Evolutionary conservation across 2,888 invertebrate genomes (phyloP).

Genomic region (Chaetogeoica ovagalla): DNA sequence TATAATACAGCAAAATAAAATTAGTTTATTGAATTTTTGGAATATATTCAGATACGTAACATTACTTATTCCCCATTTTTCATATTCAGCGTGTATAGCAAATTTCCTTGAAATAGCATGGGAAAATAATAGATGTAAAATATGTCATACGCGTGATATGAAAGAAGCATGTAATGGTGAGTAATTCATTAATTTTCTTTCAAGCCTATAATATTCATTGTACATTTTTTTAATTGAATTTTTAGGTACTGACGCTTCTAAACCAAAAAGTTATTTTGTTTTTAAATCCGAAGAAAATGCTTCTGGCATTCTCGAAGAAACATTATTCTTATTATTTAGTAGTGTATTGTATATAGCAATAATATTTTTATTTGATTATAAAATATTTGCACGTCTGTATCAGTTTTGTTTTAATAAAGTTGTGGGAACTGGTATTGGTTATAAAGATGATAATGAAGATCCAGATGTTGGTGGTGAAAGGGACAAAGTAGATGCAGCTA

Average conservation of each 20-base stretch:
- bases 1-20: not conserved
- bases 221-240: not conserved
- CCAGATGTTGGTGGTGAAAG: slow-evolving; percentile 60
- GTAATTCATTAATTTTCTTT: slow-evolving; percentile 5
- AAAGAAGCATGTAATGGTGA: slow-evolving; percentile 5
- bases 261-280: slow-evolving; percentile 53
- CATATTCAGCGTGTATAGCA: slow-evolving; percentile 30
- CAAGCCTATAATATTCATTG: not conserved
- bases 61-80: slow-evolving; percentile 49
- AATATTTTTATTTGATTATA: slow-evolving; percentile 56
- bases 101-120: slow-evolving; percentile 18
- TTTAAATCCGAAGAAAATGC: slow-evolving; percentile 50
- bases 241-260: slow-evolving; percentile 1
- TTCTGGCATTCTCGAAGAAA: slow-evolving; percentile 54
- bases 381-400: slow-evolving; percentile 55
- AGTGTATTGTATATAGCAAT: slow-evolving; percentile 55
- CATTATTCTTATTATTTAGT: slow-evolving; percentile 55
- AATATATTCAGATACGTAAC: slow-evolving; percentile 24
- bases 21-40: not conserved
- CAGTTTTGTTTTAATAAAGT: slow-evolving; percentile 52
- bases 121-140: slow-evolving; percentile 30
- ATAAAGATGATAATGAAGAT: slow-evolving; percentile 51
- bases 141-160: slow-evolving; percentile 11
- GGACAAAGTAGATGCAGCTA: slow-evolving; percentile 58
- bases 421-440: slow-evolving; percentile 44